Conservation (phyloP, 2,113 vertebrate species). For the Hemichromis elongatus region DNA sequence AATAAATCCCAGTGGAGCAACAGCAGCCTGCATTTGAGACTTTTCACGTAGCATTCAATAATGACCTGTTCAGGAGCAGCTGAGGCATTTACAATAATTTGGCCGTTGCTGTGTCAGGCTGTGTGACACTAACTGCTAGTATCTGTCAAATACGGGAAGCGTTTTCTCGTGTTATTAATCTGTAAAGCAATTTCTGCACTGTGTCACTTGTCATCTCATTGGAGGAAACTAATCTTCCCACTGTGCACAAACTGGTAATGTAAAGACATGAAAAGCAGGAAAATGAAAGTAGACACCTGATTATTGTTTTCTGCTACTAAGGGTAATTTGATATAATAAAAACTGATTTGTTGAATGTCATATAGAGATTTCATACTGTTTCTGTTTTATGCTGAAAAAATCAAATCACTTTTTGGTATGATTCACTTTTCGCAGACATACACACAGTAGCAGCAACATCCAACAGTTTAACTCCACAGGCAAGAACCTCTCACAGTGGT, state of each 20-base stretch:
- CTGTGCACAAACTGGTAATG: neutral
- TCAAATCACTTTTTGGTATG: neutral
- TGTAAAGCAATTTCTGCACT: neutral
- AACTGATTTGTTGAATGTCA: neutral
- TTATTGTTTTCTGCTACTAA: neutral
- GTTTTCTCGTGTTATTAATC: neutral
- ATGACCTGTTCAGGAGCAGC: neutral
- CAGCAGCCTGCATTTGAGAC: rapidly evolving
- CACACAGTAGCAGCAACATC: neutral
- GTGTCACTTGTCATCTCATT: neutral
- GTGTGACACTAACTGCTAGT: neutral
- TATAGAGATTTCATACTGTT: neutral
- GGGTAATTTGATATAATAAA: neutral
- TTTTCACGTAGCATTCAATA: neutral
- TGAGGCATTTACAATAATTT: neutral
- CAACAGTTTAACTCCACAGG: conserved; percentile 22
- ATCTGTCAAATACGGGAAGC: neutral
- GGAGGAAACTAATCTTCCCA: neutral
- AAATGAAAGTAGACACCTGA: neutral
- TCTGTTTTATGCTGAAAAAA: neutral
- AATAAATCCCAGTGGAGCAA: neutral
- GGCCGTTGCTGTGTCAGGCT: neutral
- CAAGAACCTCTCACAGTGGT: neutral
- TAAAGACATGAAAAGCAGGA: neutral
- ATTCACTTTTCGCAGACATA: neutral